Base-by-base conservation (phyloP, 1,140 invertebrate genomes). In the Luehdorfia chinensis region DNA sequence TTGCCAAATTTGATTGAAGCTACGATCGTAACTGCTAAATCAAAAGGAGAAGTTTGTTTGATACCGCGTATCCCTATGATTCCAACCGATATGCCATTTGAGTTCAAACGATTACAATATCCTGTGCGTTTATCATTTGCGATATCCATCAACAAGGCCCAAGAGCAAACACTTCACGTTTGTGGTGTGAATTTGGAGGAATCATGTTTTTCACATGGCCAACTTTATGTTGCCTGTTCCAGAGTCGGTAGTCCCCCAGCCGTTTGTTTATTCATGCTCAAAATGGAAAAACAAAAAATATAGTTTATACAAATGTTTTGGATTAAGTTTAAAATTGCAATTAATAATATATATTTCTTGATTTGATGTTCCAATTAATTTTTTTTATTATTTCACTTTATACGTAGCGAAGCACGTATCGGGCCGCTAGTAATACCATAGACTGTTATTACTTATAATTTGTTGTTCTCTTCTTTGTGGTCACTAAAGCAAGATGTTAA, bases 101-200 rank as follows among this genome's bases (percentile, higher is more conserved):
- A 27, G 7, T 27, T n/a, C 23, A 7, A 27, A 6, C 9, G 23
- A 27, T 27, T 8, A 8, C 6, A 6, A 2, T 8, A 27, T 27
- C 23, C 23, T 27, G 23, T 27, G 23, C 23, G 23, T 27, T 2
- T 27, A 27, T 27, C 23, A 27, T 27, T 27, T 27, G 6, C 23
- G 23, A 27, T 7, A 7, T 27, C 23, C 23, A 86, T 88, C 2
- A 89, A 89, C 51, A 89, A 89, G 55, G 54, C 78, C 5, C 88
- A 90, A 67, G 88, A 87, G 9, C 87, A 88, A 59, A 55, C 52
- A 25, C 54, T 57, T 60, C 14, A 60, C 30, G 47, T 50, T 33
- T 55, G 30, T 31, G 75, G 75, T 18, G 12, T 84, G 7, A 32
- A 62, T 50, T 69, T 87, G 28, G 25, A 37, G 32, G 23, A 56